Evolutionary conservation across 2,113 vertebrate genomes (phyloP).

Genomic region (Cricetomys ansorgei): DNA sequence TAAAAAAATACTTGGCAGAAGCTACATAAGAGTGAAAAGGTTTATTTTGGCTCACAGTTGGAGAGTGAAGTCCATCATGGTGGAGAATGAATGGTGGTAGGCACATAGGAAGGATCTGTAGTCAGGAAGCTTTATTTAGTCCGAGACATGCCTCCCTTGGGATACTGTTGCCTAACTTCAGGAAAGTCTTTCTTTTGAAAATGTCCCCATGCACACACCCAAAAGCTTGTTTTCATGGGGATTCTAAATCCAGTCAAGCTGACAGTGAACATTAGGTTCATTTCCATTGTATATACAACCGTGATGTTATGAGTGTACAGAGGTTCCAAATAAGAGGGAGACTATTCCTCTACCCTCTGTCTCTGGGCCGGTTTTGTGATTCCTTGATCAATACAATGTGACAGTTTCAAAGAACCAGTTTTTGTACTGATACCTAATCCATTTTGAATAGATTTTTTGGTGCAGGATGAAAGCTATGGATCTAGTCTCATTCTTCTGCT

Average conservation of each 20-base stretch:
- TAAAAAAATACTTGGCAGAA: not conserved
- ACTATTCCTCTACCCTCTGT: not conserved
- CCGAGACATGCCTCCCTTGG: not conserved
- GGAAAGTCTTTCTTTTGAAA: not conserved
- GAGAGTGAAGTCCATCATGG: not conserved
- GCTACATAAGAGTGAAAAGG: not conserved
- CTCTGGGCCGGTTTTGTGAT: not conserved
- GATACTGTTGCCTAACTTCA: not conserved
- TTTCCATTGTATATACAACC: not conserved
- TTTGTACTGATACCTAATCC: not conserved
- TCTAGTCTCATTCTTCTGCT: not conserved
- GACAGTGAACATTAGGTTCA: not conserved
- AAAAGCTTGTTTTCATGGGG: not conserved
- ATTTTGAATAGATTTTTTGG: not conserved
- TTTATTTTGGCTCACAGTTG: not conserved
- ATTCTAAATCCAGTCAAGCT: not conserved
- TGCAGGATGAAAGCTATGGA: not conserved
- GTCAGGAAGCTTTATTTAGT: not conserved
- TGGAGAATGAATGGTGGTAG: not conserved
- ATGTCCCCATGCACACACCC: not conserved
- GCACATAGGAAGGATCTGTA: not conserved
- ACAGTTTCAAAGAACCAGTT: not conserved
- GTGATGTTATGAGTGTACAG: not conserved
- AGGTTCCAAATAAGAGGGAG: not conserved
- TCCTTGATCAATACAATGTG: not conserved